These are phyloP conservation scores for Eupithecia insigniata DNA, from an alignment of 2,888 invertebrate species.

Conservation along the genomic window DNA sequence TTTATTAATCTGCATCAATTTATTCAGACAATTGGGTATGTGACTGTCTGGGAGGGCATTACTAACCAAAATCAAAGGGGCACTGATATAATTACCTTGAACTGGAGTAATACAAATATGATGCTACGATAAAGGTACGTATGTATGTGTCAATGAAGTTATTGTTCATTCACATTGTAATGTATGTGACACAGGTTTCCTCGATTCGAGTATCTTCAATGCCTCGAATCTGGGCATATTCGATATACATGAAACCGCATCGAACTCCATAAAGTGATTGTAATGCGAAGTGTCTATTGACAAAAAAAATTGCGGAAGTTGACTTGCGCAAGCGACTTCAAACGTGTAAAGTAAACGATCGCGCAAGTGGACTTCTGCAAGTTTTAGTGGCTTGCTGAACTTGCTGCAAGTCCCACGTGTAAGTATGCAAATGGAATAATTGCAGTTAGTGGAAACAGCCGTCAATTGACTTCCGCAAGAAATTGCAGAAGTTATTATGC, in stretches of 20 bases:
- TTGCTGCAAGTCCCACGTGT: too few relatives aligned
- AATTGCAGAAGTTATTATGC: too few relatives aligned
- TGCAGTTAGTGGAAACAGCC: too few relatives aligned
- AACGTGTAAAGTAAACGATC: too few relatives aligned
- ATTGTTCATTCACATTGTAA: conserved; percentile 39
- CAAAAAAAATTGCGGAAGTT: too few relatives aligned
- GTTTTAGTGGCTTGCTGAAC: too few relatives aligned
- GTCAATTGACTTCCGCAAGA: too few relatives aligned
- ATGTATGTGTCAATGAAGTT: conserved; percentile 14
- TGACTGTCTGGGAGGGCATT: conserved; percentile 36
- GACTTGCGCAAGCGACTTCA: too few relatives aligned
- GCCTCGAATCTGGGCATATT: not conserved
- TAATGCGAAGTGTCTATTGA: too few relatives aligned
- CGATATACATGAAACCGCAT: not conserved
- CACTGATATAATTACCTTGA: not conserved
- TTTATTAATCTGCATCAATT: conserved; percentile 82
- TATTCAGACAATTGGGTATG: conserved; percentile 74
- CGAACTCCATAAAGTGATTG: not conserved
- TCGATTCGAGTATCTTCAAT: conserved; percentile 31
- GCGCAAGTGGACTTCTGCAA: too few relatives aligned
- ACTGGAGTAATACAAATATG: not conserved
- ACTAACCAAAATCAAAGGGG: conserved; percentile 6
- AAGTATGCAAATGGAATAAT: too few relatives aligned
- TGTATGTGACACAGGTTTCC: conserved; percentile 40
- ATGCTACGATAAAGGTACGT: not conserved